Evolutionary conservation across 2,797 vertebrate genomes (phyloP), one percentile per base, ranked within the genome.

Genomic region (Rhynchonycteris naso): DNA sequence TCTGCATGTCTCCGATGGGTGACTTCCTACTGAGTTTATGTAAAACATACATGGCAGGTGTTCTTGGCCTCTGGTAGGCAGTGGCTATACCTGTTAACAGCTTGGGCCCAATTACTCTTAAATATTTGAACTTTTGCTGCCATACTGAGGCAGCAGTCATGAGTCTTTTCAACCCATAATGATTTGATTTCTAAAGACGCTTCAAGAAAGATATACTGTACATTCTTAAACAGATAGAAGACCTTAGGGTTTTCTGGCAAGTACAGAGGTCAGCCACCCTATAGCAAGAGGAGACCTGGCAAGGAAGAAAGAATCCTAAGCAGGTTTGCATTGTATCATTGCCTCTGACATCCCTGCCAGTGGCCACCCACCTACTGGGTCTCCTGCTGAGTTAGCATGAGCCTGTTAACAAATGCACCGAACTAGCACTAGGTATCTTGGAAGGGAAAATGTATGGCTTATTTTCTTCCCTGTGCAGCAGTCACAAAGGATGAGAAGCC

Each of bases 31-130:
- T 59, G 88, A 50, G 88, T 26, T 90, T 63, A 9, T 22, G 28
- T 43, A 24, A 38, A 58, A 33, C 50, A 24, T 19, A 22, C 35
- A 1, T 33, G 74, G 59, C 24, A 6, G n/a, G 76, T 12, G 0
- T 35, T 65, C 71, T 92, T 59, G 69, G 85, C 91, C 86, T 8
- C 35, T 5, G 7, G 38, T 10, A 28, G 38, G 54, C 86, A 92
- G 71, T 22, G 33, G 59, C 83, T 90, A 80, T 68, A 88, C 72
- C 87, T 94, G 80, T 90, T 94, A 92, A 78, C 18, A 87, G 80
- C 61, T 61, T 68, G 33, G 28, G 38, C 79, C 85, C 91, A 89
- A 75, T 81, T 93, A 74, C 66, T 76, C 79, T 88, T 0, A n/a
- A 58, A 92, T 65, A 65, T 69, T 11, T 91, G 80, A 50, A 54